A percentile compares a stretch with the other conserved stretches of the same genome.
Conservation (phyloP, 2,113 vertebrate species). For the Passer domesticus region DNA sequence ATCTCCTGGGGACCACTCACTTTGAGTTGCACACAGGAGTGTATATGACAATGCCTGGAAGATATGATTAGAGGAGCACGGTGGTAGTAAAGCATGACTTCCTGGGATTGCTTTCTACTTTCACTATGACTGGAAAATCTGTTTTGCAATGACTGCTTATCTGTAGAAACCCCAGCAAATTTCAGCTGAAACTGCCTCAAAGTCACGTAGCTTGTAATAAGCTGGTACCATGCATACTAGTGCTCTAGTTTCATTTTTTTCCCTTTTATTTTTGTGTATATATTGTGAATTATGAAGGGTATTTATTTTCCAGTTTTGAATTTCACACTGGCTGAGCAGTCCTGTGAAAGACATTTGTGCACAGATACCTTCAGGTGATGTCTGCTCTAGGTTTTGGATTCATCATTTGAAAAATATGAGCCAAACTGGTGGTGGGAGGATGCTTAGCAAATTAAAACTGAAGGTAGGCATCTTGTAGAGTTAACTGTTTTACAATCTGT, state of each 20-base stretch:
- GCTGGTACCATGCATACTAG: background rate
- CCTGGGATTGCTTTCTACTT: background rate
- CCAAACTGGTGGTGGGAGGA: background rate
- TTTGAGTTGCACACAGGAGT: background rate
- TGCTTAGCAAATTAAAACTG: background rate
- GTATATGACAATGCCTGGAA: background rate
- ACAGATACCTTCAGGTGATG: background rate
- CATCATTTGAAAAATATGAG: background rate
- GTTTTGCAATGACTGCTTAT: background rate
- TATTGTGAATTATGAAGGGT: background rate
- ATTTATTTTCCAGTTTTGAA: background rate
- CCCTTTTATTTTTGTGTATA: background rate
- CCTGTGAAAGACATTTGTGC: background rate
- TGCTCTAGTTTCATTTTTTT: background rate
- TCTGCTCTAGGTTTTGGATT: background rate
- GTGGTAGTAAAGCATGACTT: background rate
- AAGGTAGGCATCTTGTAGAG: background rate
- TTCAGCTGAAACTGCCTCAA: background rate
- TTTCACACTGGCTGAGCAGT: background rate
- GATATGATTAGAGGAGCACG: background rate
- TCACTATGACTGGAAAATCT: slow-evolving; percentile 5
- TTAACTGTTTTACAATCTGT: background rate
- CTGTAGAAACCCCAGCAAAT: background rate
- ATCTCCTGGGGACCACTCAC: background rate
- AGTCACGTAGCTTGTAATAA: background rate